phyloP scores from a whole-genome alignment of 2,797 vertebrate species.

The Pteronotus mesoamericanus region DNA sequence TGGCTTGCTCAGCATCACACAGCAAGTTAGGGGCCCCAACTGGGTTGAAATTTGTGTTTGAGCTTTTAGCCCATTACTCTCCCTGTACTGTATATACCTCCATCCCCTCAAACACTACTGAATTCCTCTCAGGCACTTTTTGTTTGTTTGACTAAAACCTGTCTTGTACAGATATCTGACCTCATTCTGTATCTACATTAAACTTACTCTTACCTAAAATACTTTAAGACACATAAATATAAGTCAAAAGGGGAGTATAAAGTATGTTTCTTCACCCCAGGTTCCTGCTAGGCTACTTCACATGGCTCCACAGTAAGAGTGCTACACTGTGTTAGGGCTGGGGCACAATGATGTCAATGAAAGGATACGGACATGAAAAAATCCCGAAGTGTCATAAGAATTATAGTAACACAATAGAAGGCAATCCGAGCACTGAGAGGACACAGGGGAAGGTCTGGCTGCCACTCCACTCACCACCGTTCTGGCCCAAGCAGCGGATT shows the following conservation, averaged over 20 bases:
- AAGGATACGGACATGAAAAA: background rate
- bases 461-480: background rate
- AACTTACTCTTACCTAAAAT: background rate
- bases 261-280: background rate
- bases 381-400: background rate
- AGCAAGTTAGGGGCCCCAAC: background rate
- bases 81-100: background rate
- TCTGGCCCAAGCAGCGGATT: background rate
- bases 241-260: background rate
- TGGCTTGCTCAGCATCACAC: background rate
- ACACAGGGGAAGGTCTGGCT: background rate
- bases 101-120: background rate
- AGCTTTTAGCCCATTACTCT: fast-evolving
- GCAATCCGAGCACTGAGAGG: background rate
- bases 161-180: background rate
- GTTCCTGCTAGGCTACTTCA: background rate
- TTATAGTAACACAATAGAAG: background rate
- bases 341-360: background rate
- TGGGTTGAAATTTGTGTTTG: background rate
- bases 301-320: background rate
- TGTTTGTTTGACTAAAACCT: background rate
- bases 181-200: background rate
- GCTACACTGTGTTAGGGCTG: background rate
- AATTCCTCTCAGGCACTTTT: no score
- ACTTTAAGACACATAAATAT: background rate